Evolutionary conservation across 2,888 invertebrate species (phyloP).

Genomic region (Eudasyphora cyanicolor): DNA sequence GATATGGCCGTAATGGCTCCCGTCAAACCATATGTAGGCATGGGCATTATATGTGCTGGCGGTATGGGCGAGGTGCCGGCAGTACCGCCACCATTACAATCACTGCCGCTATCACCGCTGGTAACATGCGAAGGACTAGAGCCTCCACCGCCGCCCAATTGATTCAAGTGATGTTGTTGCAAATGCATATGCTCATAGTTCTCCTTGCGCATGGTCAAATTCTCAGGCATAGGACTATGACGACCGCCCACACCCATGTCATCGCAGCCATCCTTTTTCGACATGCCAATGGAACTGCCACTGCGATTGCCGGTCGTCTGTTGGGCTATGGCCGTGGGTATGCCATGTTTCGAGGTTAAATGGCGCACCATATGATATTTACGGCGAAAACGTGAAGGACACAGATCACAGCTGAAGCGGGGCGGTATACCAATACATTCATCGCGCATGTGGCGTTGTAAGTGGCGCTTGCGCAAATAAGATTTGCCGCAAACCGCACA

Average conservation of each 20-base stretch:
- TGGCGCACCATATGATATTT: slow-evolving; percentile 81
- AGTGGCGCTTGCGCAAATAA: slow-evolving; percentile 83
- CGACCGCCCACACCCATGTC: slow-evolving; percentile 42
- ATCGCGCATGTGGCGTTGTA: slow-evolving; percentile 82
- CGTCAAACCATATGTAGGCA: slow-evolving; percentile 76
- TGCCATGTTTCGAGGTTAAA: slow-evolving; percentile 80
- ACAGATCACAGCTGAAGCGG: slow-evolving; percentile 81
- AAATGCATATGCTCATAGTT: slow-evolving; percentile 60
- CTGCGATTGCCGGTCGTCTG: slow-evolving; percentile 71
- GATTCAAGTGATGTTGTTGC: slow-evolving; percentile 30
- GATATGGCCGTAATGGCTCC: slow-evolving; percentile 78
- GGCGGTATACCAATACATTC: slow-evolving; percentile 81
- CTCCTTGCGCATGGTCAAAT: slow-evolving; percentile 77
- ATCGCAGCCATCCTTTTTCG: slow-evolving; percentile 24
- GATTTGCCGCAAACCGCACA: slow-evolving; percentile 83
- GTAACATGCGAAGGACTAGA: slow-evolving; percentile 50
- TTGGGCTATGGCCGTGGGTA: slow-evolving; percentile 74
- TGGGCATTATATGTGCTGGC: slow-evolving; percentile 65
- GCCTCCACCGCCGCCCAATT: slow-evolving; percentile 6
- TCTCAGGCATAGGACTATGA: slow-evolving; percentile 76
- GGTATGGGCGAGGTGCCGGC: slow-evolving; percentile 69
- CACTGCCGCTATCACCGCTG: slow-evolving; percentile 60
- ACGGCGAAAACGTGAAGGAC: slow-evolving; percentile 81
- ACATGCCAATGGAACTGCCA: slow-evolving; percentile 43
- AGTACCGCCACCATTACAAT: slow-evolving; percentile 55